These are phyloP conservation scores for Chloropsis cyanopogon DNA, from an alignment of 2,113 vertebrate species.

Conservation along the genomic window DNA sequence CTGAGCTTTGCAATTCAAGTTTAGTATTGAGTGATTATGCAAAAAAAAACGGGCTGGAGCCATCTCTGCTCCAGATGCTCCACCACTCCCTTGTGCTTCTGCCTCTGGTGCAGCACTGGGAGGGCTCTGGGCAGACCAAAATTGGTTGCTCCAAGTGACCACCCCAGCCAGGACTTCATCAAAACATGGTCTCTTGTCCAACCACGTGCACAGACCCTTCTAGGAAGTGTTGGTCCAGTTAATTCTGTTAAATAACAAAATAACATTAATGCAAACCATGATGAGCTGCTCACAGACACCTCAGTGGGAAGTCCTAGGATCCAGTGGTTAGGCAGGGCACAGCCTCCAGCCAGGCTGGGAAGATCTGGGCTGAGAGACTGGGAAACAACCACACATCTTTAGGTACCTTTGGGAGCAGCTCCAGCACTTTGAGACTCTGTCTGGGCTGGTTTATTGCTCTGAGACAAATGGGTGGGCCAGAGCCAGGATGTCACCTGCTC, in stretches of 20 bases:
- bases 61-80: not conserved
- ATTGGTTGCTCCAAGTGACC: not conserved
- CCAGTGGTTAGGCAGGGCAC: not conserved
- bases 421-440: not conserved
- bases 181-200: not conserved
- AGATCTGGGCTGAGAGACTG: not conserved
- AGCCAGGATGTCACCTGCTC: rapidly evolving
- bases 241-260: not conserved
- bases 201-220: not conserved
- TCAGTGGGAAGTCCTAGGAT: not conserved
- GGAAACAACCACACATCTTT: not conserved
- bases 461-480: not conserved
- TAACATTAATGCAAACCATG: not conserved
- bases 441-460: not conserved
- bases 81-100: not conserved
- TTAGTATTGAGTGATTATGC: not conserved
- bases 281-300: not conserved
- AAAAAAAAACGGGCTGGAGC: not conserved
- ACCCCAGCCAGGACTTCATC: not conserved
- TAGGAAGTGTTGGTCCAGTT: not conserved
- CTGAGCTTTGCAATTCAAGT: not conserved
- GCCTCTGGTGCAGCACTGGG: not conserved
- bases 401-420: not conserved
- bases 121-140: not conserved
- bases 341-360: not conserved